phyloP scores from a whole-genome alignment of 1,140 invertebrate species.

The Sipha flava region DNA sequence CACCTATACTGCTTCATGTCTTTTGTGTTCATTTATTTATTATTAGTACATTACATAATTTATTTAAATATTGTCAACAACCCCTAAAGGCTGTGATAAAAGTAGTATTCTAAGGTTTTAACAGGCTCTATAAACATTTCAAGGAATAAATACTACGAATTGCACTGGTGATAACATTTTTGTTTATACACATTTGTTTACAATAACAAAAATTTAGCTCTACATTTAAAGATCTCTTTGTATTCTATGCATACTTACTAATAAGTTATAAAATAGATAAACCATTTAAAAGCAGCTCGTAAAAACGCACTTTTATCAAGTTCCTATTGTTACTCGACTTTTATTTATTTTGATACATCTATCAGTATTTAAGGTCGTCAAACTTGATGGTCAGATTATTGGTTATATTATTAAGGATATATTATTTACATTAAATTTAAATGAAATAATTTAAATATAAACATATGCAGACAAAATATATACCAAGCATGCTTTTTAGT shows the following conservation, averaged over 20 bases:
- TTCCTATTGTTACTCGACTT: background rate
- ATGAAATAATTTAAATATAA: too few relatives aligned
- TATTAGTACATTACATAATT: background rate
- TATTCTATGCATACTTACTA: background rate
- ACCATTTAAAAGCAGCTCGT: background rate
- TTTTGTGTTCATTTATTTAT: background rate
- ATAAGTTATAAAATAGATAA: background rate
- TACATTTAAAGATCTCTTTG: background rate
- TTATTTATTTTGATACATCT: background rate
- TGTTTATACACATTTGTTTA: background rate
- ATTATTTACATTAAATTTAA: too few relatives aligned
- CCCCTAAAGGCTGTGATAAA: conserved; percentile 26
- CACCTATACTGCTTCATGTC: background rate
- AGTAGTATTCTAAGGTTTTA: background rate
- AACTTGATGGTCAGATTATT: background rate
- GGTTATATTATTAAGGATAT: background rate
- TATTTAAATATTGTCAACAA: conserved; percentile 28
- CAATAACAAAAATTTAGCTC: background rate
- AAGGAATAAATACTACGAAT: background rate
- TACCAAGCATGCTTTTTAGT: too few relatives aligned
- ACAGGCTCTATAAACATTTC: background rate
- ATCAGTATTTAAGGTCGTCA: background rate
- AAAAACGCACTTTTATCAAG: background rate
- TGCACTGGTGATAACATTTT: background rate
- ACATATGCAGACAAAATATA: too few relatives aligned